Base-by-base conservation (phyloP, 2,888 invertebrate species). In the Nymphalis c-album region DNA sequence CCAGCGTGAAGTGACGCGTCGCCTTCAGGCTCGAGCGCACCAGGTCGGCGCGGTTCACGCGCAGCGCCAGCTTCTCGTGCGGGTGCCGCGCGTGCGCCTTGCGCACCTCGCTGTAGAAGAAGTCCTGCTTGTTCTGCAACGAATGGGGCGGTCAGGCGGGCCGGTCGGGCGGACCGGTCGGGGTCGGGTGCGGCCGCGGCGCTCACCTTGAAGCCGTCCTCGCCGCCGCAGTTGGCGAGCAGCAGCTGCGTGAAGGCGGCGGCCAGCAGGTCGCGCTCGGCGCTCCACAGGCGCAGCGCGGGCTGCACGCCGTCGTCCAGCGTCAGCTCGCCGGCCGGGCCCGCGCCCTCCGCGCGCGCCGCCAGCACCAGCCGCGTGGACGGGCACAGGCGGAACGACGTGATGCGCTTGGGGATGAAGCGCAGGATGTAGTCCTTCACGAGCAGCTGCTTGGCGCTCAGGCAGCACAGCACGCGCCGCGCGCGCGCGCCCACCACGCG, bases 261-360 rank as follows among this genome's bases (percentile, higher is more conserved):
- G 6, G 97, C 98, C 75, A 98, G 96, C 61, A 98, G 96, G 85
- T 98, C 97, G 3, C 98, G 94, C 85, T 98, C 97, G 73, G 95
- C 95, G 3, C 97, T 96, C 68, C 95, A 94, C 77, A 98, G 91
- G 85, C 96, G 95, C 72, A 98, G 94, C 78, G 95, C 95, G 0
- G 97, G 96, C 82, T 98, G 98, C 70, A 96, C 96, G 10, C 98
- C 98, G 84, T 98, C 98, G 80, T 98, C 98, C 75, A 98, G 95
- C 7, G 95, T 94, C 84, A 98, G 96, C 67, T 95, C 94, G 1
- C 94, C 94, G 70, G 90, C 93, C 1, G 93, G 84, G 7, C 91
- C 91, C 7, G 87, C 59, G 0, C 51, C 74, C 0, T 50, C 74
- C 0, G 75, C 63, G 0, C 80, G 78, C 8, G 88, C 84, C 67